These are phyloP conservation scores for Mimas tiliae DNA, from an alignment of 2,888 invertebrate species.

Conservation along the genomic window DNA sequence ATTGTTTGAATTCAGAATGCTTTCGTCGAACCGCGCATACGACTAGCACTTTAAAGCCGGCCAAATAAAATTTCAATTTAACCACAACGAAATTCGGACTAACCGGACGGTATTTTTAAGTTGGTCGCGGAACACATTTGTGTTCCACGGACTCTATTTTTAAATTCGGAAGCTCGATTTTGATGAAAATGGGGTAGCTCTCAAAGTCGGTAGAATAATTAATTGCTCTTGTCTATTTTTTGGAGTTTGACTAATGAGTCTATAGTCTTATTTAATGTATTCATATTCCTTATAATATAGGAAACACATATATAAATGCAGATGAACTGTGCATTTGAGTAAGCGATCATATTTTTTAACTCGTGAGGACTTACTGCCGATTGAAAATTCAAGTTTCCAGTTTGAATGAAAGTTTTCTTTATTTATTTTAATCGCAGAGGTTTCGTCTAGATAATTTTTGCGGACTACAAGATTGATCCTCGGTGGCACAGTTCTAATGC, in stretches of 20 bases:
- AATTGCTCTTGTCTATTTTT: neutral
- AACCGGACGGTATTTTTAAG: slow-evolving; percentile 18
- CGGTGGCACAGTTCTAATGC: no score
- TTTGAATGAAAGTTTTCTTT: no score
- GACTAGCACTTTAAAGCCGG: slow-evolving; percentile 44
- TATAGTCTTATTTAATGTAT: no score
- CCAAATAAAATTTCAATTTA: slow-evolving; percentile 41
- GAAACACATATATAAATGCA: no score
- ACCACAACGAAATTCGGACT: slow-evolving; percentile 5
- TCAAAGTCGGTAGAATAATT: neutral
- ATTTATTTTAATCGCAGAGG: neutral
- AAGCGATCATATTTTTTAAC: no score
- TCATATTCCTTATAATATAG: no score
- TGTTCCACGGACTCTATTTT: slow-evolving; percentile 16
- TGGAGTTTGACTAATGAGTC: no score
- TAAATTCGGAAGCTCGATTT: slow-evolving; percentile 14
- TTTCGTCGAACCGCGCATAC: slow-evolving; percentile 66
- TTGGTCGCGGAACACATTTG: neutral
- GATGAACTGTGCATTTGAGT: no score
- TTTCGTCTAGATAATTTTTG: neutral
- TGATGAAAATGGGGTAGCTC: slow-evolving; percentile 12
- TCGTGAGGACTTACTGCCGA: no score
- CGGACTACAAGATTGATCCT: no score
- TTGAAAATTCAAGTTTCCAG: no score
- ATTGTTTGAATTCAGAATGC: slow-evolving; percentile 80